Conservation (phyloP, 2,797 vertebrate genomes). For the Artibeus lituratus region DNA sequence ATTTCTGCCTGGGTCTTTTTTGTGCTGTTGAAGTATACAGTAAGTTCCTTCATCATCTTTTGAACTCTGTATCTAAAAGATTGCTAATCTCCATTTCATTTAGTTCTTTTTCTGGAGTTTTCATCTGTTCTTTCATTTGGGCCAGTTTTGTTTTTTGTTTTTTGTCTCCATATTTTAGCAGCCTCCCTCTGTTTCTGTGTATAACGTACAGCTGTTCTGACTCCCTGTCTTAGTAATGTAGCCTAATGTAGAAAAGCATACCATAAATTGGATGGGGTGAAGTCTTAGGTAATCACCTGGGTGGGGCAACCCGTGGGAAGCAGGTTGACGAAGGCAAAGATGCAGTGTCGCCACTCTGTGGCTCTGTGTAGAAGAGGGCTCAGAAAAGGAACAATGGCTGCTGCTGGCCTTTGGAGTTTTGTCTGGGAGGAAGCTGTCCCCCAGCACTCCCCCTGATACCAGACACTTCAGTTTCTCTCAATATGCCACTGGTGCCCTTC, state of each 20-base stretch:
- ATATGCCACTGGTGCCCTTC: neutral
- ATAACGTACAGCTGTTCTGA: neutral
- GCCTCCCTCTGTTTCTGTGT: neutral
- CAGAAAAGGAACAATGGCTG: neutral
- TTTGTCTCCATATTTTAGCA: neutral
- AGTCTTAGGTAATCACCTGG: too few species aligned
- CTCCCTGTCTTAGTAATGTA: neutral
- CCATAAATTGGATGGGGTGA: neutral
- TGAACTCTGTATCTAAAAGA: neutral
- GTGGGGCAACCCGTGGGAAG: neutral
- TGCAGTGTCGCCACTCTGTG: neutral
- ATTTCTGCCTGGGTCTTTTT: neutral
- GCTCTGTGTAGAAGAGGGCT: neutral
- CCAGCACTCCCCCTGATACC: neutral
- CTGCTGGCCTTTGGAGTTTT: neutral
- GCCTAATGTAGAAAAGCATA: neutral
- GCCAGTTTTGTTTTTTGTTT: too few species aligned
- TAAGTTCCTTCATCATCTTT: neutral
- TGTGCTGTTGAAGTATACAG: neutral
- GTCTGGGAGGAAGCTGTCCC: neutral
- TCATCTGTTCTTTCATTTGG: neutral
- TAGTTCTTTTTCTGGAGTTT: too few species aligned
- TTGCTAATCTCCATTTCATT: neutral
- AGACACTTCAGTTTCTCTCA: neutral
- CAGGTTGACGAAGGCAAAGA: neutral